Evolutionary conservation across 2,888 invertebrate genomes (phyloP).

Genomic region (Lissonota sp.): DNA sequence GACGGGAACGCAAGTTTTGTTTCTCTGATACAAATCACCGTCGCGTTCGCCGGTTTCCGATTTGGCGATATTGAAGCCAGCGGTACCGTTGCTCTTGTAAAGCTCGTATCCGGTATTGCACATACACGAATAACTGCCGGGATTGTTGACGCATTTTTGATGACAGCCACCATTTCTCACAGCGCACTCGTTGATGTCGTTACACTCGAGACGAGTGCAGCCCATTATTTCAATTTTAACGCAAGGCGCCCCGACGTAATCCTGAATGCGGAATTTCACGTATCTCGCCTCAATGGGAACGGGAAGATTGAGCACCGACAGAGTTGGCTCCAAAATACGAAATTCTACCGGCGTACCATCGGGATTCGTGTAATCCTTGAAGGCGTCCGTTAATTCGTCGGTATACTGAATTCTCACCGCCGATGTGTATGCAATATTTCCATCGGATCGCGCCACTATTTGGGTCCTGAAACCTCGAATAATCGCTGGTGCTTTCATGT

Average conservation of each 20-base stretch:
- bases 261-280: slow-evolving; percentile 92
- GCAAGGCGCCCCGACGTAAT: slow-evolving; percentile 95
- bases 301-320: slow-evolving; percentile 95
- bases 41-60: slow-evolving; percentile 95
- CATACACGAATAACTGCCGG: slow-evolving; percentile 94
- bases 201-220: slow-evolving; percentile 94
- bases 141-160: slow-evolving; percentile 95
- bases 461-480: slow-evolving; percentile 96
- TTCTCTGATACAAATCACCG: slow-evolving; percentile 94
- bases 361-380: slow-evolving; percentile 96
- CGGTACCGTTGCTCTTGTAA: slow-evolving; percentile 94
- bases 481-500: slow-evolving; percentile 94
- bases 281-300: slow-evolving; percentile 96
- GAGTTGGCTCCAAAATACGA: slow-evolving; percentile 93
- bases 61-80: slow-evolving; percentile 91
- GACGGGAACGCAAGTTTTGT: slow-evolving; percentile 97
- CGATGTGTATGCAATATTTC: slow-evolving; percentile 94
- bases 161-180: slow-evolving; percentile 96
- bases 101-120: slow-evolving; percentile 97
- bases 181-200: slow-evolving; percentile 94
- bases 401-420: slow-evolving; percentile 94
- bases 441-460: slow-evolving; percentile 93
- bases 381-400: slow-evolving; percentile 94
- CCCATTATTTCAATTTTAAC: slow-evolving; percentile 96
- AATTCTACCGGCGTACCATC: slow-evolving; percentile 97